Evolutionary conservation across 2,888 invertebrate species (phyloP), one percentile per base, ranked within the genome.

Genomic region (Microctonus brassicae): DNA sequence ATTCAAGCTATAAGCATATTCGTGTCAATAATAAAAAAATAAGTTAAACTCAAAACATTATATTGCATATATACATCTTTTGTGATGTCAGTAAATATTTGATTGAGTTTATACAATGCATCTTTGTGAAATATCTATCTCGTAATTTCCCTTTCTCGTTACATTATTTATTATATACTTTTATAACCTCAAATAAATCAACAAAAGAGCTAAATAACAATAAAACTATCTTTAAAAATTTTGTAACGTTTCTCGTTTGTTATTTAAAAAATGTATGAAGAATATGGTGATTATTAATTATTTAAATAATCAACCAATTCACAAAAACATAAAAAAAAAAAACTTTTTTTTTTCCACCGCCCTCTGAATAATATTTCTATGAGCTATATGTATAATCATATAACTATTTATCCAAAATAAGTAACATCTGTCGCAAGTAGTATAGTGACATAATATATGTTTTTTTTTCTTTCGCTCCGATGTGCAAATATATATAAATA

Each of bases 401-500:
- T 78, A 73, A 73, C 74, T 76, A 77, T 80, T 52, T 29, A 64
- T 47, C 29, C 52, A 65, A 33, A 24, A 65, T 34, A 52, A 34
- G 53, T 29, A 85, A 82, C 81, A 84, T 82, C 81, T 82, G 80
- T 83, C 79, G 78, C 79, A 82, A 83, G 83, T 83, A 82, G 80
- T 79, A 81, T 79, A 78, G 74, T 79, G 79, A 81, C 80, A 81
- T 78, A 75, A 74, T 78, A 78, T 80, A 80, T 78, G 77, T 57
- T 36, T 10, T 64, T 63, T 62, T 36, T n/a, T 64, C 42, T 53
- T 61, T 22, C 81, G 80, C 80, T 78, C 81, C 79, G 79, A 79
- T 81, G 81, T 83, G 82, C 84, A 83, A 83, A 85, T 83, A 83
- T 80, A 47, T 47, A 82, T 84, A 84, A 83, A 84, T 75, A 75